phyloP scores from a whole-genome alignment of 1,140 invertebrate genomes.

The Metopolophium dirhodum region DNA sequence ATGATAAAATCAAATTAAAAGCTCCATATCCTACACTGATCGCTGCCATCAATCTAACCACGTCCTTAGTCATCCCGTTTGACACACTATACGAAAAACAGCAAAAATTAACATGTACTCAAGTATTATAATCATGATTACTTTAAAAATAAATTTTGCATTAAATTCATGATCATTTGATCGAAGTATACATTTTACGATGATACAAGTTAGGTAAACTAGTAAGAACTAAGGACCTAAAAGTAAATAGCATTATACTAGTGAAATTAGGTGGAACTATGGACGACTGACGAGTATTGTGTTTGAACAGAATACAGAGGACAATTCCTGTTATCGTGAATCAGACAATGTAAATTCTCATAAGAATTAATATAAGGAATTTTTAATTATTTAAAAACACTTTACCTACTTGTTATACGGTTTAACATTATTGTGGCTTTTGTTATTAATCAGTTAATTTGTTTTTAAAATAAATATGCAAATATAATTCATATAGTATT shows the following conservation, averaged over 20 bases:
- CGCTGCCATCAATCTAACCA: constrained; percentile 40
- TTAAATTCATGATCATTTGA: not conserved
- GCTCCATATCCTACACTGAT: constrained; percentile 30
- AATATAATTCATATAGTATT: too few relatives aligned
- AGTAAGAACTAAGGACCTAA: not conserved
- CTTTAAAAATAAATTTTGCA: not conserved
- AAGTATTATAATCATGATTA: not conserved
- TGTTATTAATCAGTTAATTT: too few relatives aligned
- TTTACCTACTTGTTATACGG: too few relatives aligned
- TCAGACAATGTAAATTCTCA: too few relatives aligned
- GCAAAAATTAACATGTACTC: not conserved
- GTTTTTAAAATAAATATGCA: too few relatives aligned
- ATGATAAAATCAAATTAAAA: constrained; percentile 26
- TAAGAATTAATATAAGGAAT: not conserved
- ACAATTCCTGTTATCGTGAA: not conserved
- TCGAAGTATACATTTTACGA: not conserved
- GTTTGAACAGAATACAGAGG: not conserved
- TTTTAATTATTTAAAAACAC: not conserved
- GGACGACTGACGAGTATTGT: not conserved
- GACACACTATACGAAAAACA: not conserved
- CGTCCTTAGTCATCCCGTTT: not conserved
- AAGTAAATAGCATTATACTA: not conserved
- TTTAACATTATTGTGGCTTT: too few relatives aligned
- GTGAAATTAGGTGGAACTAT: not conserved
- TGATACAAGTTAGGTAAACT: not conserved